Conservation (phyloP, 2,888 invertebrate species). For the Nowickia ferox region DNA sequence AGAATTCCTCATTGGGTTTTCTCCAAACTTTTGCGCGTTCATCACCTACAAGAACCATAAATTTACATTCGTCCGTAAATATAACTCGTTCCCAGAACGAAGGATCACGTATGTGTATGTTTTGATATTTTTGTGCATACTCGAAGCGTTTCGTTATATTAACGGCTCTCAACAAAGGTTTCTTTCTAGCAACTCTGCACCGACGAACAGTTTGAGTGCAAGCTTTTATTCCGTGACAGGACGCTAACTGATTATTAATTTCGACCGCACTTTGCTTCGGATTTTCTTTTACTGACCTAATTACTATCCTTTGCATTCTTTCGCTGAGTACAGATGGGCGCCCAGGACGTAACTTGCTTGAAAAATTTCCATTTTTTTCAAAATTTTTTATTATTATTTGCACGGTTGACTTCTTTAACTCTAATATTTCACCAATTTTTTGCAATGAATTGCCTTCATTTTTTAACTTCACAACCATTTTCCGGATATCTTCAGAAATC, state of each 20-base stretch:
- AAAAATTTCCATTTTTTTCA: conserved; percentile 35
- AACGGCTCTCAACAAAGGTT: too few species aligned
- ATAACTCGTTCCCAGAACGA: conserved; percentile 3
- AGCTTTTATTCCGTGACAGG: not conserved
- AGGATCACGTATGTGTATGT: not conserved
- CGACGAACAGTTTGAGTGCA: conserved; percentile 24
- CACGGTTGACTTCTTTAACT: conserved; percentile 23
- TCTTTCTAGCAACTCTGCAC: not conserved
- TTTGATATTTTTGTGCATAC: conserved; percentile 23
- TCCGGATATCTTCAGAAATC: conserved; percentile 41
- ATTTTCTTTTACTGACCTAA: too few species aligned
- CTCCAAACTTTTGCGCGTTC: conserved; percentile 15
- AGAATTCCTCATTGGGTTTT: conserved; percentile 19
- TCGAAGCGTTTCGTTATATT: too few species aligned
- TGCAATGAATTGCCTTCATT: conserved; percentile 24
- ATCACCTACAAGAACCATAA: not conserved
- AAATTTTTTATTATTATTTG: conserved; percentile 46
- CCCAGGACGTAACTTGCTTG: conserved; percentile 14
- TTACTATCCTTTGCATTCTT: conserved; percentile 29
- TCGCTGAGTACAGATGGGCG: conserved; percentile 26
- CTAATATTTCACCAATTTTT: conserved; percentile 30
- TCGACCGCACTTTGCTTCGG: not conserved
- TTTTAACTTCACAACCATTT: conserved; percentile 28
- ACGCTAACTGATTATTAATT: not conserved
- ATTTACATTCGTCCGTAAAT: conserved; percentile 1